Base-by-base conservation (phyloP, 1,140 invertebrate species). In the Dermatophagoides farinae region DNA sequence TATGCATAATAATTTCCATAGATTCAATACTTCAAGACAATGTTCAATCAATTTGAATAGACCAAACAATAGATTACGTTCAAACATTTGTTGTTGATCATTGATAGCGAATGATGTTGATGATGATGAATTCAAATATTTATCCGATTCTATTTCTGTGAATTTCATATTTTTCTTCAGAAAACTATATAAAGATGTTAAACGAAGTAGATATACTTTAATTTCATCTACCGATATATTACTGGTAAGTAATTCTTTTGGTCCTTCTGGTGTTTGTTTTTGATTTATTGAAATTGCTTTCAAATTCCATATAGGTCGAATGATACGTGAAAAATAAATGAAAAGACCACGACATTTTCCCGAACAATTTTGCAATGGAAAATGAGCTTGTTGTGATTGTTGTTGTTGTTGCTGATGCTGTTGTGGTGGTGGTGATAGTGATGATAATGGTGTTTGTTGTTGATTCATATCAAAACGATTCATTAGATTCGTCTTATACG, bases 1-100 rank as follows among this genome's bases (percentile, higher is more conserved):
- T 68, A 95, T 88, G 67, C 82, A 85, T 0, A 97, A 71, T 44
- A 97, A 82, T 69, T 85, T 85, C 88, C 90, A 93, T n/a, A 97
- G 73, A 31, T 85, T 86, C 40, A 97, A 73, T 65, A 93, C 85
- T 75, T 98, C 90, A 68, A 84, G 83, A 4, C 83, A 78, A 68
- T 88, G 81, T 60, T 77, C 79, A 25, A 91, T 78, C 65, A 92
- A 81, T 41, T 80, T 75, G 70, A 82, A 81, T 1, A 93, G 70
- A 20, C 84, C 79, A 61, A 82, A 79, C 31, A 93, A 71, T 0
- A 87, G 90, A 65, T 82, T 79, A 66, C 82, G 70, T 67, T 78
- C 77, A 31, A 31, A n/a, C 62, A 73, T 67, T n/a, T 68, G 37
- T 41, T 63, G 60, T 16, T 65, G 62, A 47, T 68, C 67, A 61